Base-by-base conservation (phyloP, 2,888 invertebrate genomes). In the Dascillus cervinus region DNA sequence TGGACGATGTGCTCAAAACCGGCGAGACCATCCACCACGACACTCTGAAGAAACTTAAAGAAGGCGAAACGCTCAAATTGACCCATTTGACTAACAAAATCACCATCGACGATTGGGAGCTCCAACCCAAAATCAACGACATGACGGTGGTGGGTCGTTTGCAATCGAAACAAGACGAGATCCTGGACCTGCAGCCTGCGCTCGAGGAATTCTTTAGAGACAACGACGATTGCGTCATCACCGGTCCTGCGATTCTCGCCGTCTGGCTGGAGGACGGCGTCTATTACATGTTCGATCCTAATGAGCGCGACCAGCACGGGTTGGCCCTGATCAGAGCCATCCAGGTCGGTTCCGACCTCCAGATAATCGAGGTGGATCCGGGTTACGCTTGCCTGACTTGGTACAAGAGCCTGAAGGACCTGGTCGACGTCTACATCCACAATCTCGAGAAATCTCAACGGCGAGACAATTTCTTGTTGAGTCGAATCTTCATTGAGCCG, bases 201-300 rank as follows among this genome's bases (percentile, higher is more conserved):
- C 35, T 68, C 11, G 48, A 49, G 9, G 55, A 56, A 19, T 62
- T 64, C 27, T 56, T 69, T 23, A 41, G 52, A 15, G 53, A 56
- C 4, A 46, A 59, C 29, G 64, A 65, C 24, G 49, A 52, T 19
- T 53, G 65, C 13, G 49, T 68, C 6, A 36, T 69, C 1, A 41
- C 53, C 6, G 68, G 68, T 1, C 67, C 68, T 0, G 37, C 62
- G 12, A 48, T 48, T 8, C 44, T 67, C 3, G 62, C 66, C 1
- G 49, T 67, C 5, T 69, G 68, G 67, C 47, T 53, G 3, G 66
- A 68, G 42, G 59, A 60, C 29, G 56, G 53, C 3, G 25, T 48
- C 2, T 68, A 49, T 37, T 69, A 60, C 41, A 63, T 66, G 60
- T 67, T 66, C 37, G 67, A 68, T 50, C 63, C 67, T 0, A 63